phyloP scores from a whole-genome alignment of 2,113 vertebrate genomes.

The Camelus dromedarius region DNA sequence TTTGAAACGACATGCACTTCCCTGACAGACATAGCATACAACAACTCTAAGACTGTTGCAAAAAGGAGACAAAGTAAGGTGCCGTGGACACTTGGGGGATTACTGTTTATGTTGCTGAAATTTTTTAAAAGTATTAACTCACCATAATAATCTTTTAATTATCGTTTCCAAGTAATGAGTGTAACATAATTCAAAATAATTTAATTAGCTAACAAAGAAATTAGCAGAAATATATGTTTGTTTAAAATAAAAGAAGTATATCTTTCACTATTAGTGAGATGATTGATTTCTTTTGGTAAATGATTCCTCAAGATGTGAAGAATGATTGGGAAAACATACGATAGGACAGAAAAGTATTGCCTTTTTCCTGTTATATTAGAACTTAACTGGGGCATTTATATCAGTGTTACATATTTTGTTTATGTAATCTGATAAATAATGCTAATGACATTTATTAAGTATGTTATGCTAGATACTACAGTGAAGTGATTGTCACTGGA shows the following conservation, averaged over 20 bases:
- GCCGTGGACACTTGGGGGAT: neutral
- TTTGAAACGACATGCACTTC: neutral
- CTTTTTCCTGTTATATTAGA: neutral
- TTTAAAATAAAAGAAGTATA: neutral
- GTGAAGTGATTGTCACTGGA: neutral
- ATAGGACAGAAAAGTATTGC: neutral
- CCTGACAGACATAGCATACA: neutral
- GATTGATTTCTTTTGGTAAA: neutral
- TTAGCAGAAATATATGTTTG: neutral
- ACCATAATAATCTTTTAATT: neutral
- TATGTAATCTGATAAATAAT: neutral
- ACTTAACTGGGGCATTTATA: neutral
- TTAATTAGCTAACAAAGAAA: neutral
- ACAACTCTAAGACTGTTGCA: neutral
- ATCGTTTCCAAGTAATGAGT: neutral
- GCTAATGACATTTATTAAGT: neutral
- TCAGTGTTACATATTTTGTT: neutral
- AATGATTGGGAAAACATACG: neutral
- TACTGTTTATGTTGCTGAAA: neutral
- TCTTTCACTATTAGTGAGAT: neutral
- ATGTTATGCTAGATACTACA: neutral
- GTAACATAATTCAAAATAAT: neutral
- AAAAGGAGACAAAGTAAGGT: neutral
- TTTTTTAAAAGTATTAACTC: neutral
- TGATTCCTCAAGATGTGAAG: neutral